Base-by-base conservation (phyloP, 1,140 invertebrate genomes). In the Neocloeon triangulifer region DNA sequence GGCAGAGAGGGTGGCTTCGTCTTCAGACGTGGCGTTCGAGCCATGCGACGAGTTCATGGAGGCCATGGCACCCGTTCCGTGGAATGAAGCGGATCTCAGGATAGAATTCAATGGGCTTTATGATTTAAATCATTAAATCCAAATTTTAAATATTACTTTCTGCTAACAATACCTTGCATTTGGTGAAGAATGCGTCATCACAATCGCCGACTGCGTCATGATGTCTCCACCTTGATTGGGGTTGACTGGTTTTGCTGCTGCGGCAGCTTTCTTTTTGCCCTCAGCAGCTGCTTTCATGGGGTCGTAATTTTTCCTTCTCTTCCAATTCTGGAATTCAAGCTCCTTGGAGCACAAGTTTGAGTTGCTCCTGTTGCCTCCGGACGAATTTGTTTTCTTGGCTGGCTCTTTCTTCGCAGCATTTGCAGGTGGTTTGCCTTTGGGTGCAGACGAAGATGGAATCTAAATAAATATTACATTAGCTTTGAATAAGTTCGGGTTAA, bases 301-400 rank as follows among this genome's bases (percentile, higher is more conserved):
- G 56, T 88, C 81, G 51, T 88, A 91, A 41, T 72, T 84, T 44
- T 85, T 85, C 35, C 84, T 58, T 35, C 82, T 58, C 46, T 85
- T 84, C 82, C 82, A 89, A 56, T 86, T 86, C 48, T 81, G 78
- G 56, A 85, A 71, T 47, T 88, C 84, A 25, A 76, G 68, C 50
- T 81, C 78, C 40, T 66, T 64, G 8, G 64, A 61, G 3, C 63
- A 66, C 9, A 70, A 44, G 5, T 63, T 66, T 16, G 68, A 70
- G 43, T 69, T 69, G 40, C 66, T 69, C 18, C 65, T 48, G 13
- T n/a, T n/a, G n/a, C n/a, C n/a, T n/a, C n/a, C n/a, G n/a, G n/a
- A n/a, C n/a, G n/a, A n/a, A n/a, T n/a, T n/a, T n/a, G n/a, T 6
- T 14, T 32, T 35, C 17, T 25, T 36, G 8, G 9, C 15, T 14